Evolutionary conservation across 1,140 invertebrate genomes (phyloP).

Genomic region (Tetraneura akinire): DNA sequence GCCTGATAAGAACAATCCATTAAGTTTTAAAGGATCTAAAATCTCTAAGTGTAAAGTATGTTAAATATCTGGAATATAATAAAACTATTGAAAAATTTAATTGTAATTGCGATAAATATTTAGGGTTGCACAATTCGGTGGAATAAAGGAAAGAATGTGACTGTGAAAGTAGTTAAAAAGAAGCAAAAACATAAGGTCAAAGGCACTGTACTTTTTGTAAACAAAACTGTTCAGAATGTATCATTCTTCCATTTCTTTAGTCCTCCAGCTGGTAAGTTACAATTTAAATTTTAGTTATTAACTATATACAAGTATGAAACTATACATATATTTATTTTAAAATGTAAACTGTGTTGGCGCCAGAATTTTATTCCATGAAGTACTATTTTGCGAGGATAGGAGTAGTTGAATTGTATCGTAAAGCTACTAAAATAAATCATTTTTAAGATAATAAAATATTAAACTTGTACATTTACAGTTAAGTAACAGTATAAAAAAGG

Average conservation of each 20-base stretch:
- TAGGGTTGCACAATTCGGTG: conserved; percentile 88
- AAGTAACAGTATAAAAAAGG: too few relatives aligned
- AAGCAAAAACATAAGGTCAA: conserved; percentile 97
- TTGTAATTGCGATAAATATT: conserved; percentile 46
- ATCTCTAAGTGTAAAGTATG: conserved; percentile 89
- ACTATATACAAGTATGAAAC: background rate
- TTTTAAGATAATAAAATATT: too few relatives aligned
- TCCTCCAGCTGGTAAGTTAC: conserved; percentile 71
- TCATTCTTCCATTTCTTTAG: conserved; percentile 99
- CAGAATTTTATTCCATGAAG: too few relatives aligned
- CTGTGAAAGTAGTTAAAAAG: conserved; percentile 94
- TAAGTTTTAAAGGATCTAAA: conserved; percentile 96
- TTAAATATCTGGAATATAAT: conserved; percentile 54
- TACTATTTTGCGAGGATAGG: too few relatives aligned
- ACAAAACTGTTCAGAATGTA: conserved; percentile 88
- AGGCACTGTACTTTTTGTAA: conserved; percentile 87
- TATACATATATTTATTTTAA: too few relatives aligned
- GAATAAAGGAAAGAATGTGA: conserved; percentile 96
- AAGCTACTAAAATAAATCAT: too few relatives aligned
- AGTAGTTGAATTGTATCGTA: too few relatives aligned
- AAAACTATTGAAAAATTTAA: background rate
- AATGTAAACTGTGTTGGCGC: too few relatives aligned
- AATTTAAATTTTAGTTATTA: too few relatives aligned
- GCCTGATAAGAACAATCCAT: conserved; percentile 87
- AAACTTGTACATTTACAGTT: too few relatives aligned